These are phyloP conservation scores for Ahaetulla prasina DNA, from an alignment of 2,113 vertebrate species.

Conservation along the genomic window DNA sequence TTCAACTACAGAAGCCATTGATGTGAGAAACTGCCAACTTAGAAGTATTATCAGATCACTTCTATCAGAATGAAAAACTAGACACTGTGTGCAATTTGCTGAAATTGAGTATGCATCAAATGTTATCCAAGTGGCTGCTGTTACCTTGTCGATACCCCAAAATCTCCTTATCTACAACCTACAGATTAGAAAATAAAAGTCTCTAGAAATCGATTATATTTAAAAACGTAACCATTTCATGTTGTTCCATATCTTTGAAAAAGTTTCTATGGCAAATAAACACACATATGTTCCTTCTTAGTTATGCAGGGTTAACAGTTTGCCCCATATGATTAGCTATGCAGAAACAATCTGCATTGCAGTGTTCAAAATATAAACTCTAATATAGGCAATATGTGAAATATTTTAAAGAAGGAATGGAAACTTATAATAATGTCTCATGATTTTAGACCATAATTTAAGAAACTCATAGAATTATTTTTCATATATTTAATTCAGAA, in stretches of 20 bases:
- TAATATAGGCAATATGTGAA: neutral
- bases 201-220: neutral
- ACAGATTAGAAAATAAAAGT: neutral
- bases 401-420: neutral
- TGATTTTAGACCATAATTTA: neutral
- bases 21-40: slow-evolving; percentile 33
- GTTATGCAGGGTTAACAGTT: neutral
- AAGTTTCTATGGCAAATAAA: neutral
- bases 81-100: slow-evolving; percentile 23
- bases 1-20: slow-evolving; percentile 28
- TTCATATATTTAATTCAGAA: neutral
- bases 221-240: neutral
- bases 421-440: neutral
- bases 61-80: slow-evolving; percentile 22
- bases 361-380: neutral
- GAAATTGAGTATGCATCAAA: slow-evolving; percentile 3
- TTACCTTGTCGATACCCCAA: slow-evolving; percentile 32
- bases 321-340: neutral
- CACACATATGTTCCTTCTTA: neutral
- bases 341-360: neutral
- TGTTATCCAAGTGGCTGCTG: slow-evolving; percentile 19
- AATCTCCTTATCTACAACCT: slow-evolving; percentile 21
- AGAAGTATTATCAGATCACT: slow-evolving; percentile 13
- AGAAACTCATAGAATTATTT: neutral
- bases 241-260: neutral